Evolutionary conservation across 1,140 invertebrate species (phyloP), one percentile per base, ranked within the genome.

Genomic region (Drosophila simulans): DNA sequence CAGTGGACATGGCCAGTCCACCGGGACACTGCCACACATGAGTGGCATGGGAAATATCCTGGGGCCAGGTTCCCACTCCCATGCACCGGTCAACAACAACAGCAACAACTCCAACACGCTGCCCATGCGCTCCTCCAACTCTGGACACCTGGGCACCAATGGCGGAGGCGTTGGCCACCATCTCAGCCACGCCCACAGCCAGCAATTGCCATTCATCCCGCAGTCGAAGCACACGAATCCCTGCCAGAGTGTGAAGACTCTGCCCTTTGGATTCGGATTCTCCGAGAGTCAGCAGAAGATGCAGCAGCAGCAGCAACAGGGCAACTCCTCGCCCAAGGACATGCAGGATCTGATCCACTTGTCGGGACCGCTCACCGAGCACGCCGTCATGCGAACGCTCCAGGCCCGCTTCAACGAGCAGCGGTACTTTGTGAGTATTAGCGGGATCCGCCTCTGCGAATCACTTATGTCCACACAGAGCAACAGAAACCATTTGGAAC

Each of bases 291-390:
- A 60, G 12, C 53, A 58, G 49, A 77, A 85, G 49, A 17, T 68
- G 13, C 62, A 69, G 20, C 63, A 76, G 12, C 68, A 58, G 45
- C 25, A 65, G n/a, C 60, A 69, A 20, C 63, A 73, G 48, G 34
- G 13, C 5, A 69, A 46, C n/a, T 52, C 77, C 5, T 17, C 35
- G 20, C 57, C 80, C 25, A 91, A 76, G 68, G 93, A 95, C 76
- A 94, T 97, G 81, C 96, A 97, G 80, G 98, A 99, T 93, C 94
- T 98, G 60, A 98, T 98, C 92, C 97, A 98, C 93, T 93, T 98
- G 63, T 94, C 96, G 0, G 97, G 97, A 43, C 97, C 97, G 42
- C 94, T 99, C 42, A 99, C 97, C 12, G 98, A 99, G 92, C 97
- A 98, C 91, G 97, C 97, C 35, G 96, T 99, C 1, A 96, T 98